Evolutionary conservation across 1,140 invertebrate species (phyloP).

Genomic region (Andricus grossulariae): DNA sequence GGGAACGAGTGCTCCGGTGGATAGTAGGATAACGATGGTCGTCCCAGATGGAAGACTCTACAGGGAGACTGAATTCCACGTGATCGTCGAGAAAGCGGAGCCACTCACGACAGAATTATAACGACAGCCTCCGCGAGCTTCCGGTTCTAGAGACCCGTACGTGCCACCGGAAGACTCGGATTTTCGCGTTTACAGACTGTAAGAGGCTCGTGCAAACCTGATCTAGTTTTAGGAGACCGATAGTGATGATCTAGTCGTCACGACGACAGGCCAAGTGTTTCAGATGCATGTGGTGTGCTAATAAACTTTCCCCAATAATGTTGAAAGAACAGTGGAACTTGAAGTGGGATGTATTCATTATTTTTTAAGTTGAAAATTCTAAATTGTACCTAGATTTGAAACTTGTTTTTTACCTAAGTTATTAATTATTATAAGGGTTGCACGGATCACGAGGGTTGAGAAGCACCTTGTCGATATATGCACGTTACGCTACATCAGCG

Average conservation of each 20-base stretch:
- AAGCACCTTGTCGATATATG: not conserved
- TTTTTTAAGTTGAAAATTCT: not conserved
- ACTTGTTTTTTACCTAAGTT: constrained; percentile 22
- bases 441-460: not conserved
- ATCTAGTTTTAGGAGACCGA: constrained; percentile 11
- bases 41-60: constrained; percentile 88
- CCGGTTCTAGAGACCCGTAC: constrained; percentile 57
- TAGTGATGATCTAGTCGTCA: not conserved
- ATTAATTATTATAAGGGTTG: not conserved
- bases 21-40: constrained; percentile 79
- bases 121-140: constrained; percentile 67
- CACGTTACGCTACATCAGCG: constrained; percentile 23
- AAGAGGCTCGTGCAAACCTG: constrained; percentile 39
- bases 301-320: not conserved
- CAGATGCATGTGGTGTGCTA: not conserved
- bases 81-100: constrained; percentile 88
- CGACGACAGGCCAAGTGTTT: not conserved
- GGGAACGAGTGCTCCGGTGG: constrained; percentile 58
- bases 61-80: constrained; percentile 88
- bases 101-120: constrained; percentile 87
- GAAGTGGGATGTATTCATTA: not conserved
- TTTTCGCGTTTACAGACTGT: constrained; percentile 70
- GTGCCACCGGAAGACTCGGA: constrained; percentile 52
- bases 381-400: constrained; percentile 9
- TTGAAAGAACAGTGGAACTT: not conserved